phyloP scores from a whole-genome alignment of 2,888 invertebrate genomes.

The Mactromeris polynyma region DNA sequence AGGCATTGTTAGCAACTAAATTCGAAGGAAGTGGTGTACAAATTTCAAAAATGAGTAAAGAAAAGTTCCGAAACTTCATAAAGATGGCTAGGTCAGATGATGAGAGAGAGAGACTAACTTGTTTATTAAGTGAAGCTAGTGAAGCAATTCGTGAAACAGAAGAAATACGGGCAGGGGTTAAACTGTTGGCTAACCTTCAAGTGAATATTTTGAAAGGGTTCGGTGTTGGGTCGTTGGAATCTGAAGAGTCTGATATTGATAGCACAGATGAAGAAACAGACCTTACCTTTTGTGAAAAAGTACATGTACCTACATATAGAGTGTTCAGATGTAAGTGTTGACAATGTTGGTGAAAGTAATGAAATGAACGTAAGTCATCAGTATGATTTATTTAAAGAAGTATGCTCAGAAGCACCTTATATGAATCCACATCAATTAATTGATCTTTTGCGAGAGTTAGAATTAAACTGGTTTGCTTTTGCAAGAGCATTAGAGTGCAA shows the following conservation, averaged over 20 bases:
- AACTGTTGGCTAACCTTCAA: slow-evolving; percentile 36
- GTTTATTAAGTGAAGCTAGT: slow-evolving; percentile 24
- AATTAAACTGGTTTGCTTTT: slow-evolving; percentile 29
- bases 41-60: slow-evolving; percentile 25
- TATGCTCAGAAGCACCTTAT: slow-evolving; percentile 17
- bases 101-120: slow-evolving; percentile 33
- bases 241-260: slow-evolving; percentile 33
- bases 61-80: slow-evolving; percentile 25
- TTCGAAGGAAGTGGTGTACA: slow-evolving; percentile 21
- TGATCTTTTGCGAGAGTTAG: neutral
- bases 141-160: slow-evolving; percentile 36
- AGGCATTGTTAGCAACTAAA: slow-evolving; percentile 30
- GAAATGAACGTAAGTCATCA: slow-evolving; percentile 21
- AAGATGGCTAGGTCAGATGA: slow-evolving; percentile 32
- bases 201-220: slow-evolving; percentile 31
- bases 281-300: slow-evolving; percentile 20
- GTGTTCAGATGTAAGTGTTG: slow-evolving; percentile 11
- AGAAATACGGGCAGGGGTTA: slow-evolving; percentile 39
- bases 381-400: slow-evolving; percentile 35
- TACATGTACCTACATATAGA: slow-evolving; percentile 16
- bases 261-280: slow-evolving; percentile 30
- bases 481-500: slow-evolving; percentile 30
- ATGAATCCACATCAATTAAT: slow-evolving; percentile 30
- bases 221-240: slow-evolving; percentile 15
- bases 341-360: slow-evolving; percentile 25